phyloP scores from a whole-genome alignment of 2,888 invertebrate species.

The Drosophila kuntzei region DNA sequence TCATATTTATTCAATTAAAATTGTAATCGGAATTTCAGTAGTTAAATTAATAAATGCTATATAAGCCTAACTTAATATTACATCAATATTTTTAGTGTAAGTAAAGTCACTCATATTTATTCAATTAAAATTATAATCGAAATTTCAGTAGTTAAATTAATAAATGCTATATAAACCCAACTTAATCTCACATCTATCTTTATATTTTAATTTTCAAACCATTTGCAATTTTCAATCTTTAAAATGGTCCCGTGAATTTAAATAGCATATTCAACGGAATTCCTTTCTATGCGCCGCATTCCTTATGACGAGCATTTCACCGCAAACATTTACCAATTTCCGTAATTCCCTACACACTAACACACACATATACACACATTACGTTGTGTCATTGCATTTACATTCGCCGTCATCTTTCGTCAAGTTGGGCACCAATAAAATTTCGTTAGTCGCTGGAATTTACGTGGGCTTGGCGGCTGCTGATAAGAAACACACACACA shows the following conservation, averaged over 20 bases:
- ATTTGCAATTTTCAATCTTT: not conserved
- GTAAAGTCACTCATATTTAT: too few relatives aligned
- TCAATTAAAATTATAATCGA: not conserved
- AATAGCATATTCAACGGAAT: constrained; percentile 1
- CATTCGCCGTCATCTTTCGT: constrained; percentile 57
- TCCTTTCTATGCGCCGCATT: constrained; percentile 13
- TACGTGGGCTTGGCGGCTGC: constrained; percentile 58
- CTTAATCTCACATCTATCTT: not conserved
- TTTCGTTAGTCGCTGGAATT: constrained; percentile 46
- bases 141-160: not conserved
- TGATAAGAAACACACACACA: constrained; percentile 58
- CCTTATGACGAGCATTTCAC: constrained; percentile 31
- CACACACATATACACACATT: constrained; percentile 8
- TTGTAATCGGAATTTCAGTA: not conserved
- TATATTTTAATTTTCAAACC: not conserved
- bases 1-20: not conserved
- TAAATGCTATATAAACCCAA: not conserved
- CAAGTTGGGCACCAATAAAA: constrained; percentile 59
- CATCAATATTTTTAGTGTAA: too few relatives aligned
- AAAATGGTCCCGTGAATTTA: constrained; percentile 9
- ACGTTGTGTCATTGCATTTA: constrained; percentile 24
- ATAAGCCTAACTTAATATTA: not conserved
- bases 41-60: not conserved
- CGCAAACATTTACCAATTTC: constrained; percentile 46
- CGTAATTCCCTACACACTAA: constrained; percentile 9